These are phyloP conservation scores for Oryzias melastigma DNA, from an alignment of 2,113 vertebrate genomes.

Conservation along the genomic window DNA sequence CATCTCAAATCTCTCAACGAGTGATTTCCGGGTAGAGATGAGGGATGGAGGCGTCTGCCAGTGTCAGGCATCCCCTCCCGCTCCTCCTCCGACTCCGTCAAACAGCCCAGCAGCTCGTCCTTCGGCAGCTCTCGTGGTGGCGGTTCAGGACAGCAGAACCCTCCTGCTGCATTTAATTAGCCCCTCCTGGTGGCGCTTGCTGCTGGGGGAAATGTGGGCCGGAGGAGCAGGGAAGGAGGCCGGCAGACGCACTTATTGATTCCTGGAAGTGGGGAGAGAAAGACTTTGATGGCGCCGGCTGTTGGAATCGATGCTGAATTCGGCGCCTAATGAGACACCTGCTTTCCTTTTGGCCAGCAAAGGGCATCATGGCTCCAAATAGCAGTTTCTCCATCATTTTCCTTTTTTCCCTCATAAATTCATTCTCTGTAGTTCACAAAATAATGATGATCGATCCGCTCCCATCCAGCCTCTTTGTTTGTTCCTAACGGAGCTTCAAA, in stretches of 20 bases:
- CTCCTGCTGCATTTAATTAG: constrained; percentile 75
- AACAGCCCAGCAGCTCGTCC: constrained; percentile 43
- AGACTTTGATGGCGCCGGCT: constrained; percentile 45
- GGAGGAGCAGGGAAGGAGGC: constrained; percentile 37
- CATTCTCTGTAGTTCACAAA: constrained; percentile 50
- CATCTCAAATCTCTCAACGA: constrained; percentile 61
- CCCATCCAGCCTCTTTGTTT: constrained; percentile 38
- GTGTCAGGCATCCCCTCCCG: constrained; percentile 48
- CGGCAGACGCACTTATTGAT: constrained; percentile 67
- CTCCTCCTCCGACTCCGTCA: constrained; percentile 19
- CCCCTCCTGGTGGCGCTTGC: constrained; percentile 36
- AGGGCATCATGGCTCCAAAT: constrained; percentile 60
- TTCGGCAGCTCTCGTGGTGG: constrained; percentile 60
- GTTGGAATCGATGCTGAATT: constrained; percentile 72
- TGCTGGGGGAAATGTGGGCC: constrained; percentile 48
- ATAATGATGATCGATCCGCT: constrained; percentile 64
- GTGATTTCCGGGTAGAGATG: constrained; percentile 61
- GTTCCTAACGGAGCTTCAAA: constrained; percentile 35
- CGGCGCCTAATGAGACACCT: constrained; percentile 77
- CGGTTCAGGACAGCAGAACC: constrained; percentile 58
- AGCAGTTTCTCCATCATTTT: constrained; percentile 51
- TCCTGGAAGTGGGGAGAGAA: constrained; percentile 43
- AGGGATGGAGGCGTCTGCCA: constrained; percentile 57
- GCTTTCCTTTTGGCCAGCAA: constrained; percentile 56
- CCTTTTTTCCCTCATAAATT: constrained; percentile 44